Base-by-base conservation (phyloP, 2,888 invertebrate species). In the Physocephala rufipes region DNA sequence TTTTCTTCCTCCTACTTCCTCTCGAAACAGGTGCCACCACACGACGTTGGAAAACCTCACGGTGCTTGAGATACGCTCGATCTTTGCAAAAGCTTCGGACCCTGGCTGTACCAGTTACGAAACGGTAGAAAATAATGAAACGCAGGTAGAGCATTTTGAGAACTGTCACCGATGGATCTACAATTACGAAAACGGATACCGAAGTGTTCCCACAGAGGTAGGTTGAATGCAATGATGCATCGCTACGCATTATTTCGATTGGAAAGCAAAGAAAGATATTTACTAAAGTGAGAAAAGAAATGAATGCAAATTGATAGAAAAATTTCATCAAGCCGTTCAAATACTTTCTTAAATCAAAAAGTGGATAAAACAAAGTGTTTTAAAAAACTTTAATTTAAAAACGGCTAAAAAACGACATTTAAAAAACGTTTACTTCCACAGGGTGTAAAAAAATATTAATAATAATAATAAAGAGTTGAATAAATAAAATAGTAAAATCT, bases 131-230 rank as follows among this genome's bases (percentile, higher is more conserved):
- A 76, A 76, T 63, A 75, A 75, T 1, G 62, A 63, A 7, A 66
- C 67, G 28, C 73, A 74, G 1, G 16, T 19, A 16, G 51, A 45
- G 2, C 36, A 49, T 24, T 49, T 43, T 15, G 62, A 36, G 15
- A 74, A 73, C 30, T 88, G 88, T 75, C 70, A 84, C 58, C 87
- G 87, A 13, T 90, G 89, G 90, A 84, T 86, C n/a, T 91, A 88
- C 78, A 87, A 88, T 70, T 86, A 84, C 47, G 87, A 87, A n/a
- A 87, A 86, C 76, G 87, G 87, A 36, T 89, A 88, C 76, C 81
- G 87, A 62, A 90, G 90, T 76, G 87, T 91, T 59, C 88, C 89
- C 15, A 88, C 90, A 67, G 88, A 90, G 86, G 90, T 90, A 82
- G 36, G 36, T 36, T 36, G 45, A 15, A 45, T 45, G 45, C 9